Conservation (phyloP, 2,888 invertebrate genomes). For the Stegophylla sp. region DNA sequence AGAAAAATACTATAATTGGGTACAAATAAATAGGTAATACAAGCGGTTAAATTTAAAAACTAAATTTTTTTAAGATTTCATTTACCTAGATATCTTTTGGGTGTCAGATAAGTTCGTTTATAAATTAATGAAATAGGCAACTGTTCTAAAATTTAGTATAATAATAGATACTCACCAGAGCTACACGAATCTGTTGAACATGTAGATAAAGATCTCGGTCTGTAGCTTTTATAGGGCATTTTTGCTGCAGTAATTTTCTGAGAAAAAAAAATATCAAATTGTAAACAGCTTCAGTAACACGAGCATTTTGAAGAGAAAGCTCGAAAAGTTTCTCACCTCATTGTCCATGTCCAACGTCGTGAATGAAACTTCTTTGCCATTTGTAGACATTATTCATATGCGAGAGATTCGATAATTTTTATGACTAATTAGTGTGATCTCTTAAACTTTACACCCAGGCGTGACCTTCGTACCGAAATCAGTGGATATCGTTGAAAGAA, state of each 20-base stretch:
- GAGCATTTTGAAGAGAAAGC: too few species aligned
- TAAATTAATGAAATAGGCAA: too few species aligned
- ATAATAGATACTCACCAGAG: slow-evolving; percentile 1
- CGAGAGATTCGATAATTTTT: too few species aligned
- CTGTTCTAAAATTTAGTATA: neutral
- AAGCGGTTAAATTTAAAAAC: too few species aligned
- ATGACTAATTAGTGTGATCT: neutral
- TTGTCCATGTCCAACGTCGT: neutral
- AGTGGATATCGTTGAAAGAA: too few species aligned
- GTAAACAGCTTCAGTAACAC: too few species aligned
- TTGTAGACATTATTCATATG: slow-evolving; percentile 3
- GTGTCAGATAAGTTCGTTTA: too few species aligned
- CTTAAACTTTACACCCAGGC: neutral
- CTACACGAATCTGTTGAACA: slow-evolving; percentile 53
- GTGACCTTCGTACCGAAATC: neutral
- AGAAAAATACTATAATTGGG: too few species aligned
- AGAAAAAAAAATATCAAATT: neutral
- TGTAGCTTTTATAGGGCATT: slow-evolving; percentile 48
- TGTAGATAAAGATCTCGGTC: slow-evolving; percentile 41
- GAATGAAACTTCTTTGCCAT: slow-evolving; percentile 37
- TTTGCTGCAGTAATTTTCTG: slow-evolving; percentile 45
- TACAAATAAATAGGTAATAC: too few species aligned
- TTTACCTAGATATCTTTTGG: too few species aligned
- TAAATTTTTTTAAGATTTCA: too few species aligned
- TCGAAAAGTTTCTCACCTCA: slow-evolving; percentile 4